Base-by-base conservation (phyloP, 30 jellyfish, hydroid and myxozoan genomes). In the Pseudorhiza aurosa region DNA sequence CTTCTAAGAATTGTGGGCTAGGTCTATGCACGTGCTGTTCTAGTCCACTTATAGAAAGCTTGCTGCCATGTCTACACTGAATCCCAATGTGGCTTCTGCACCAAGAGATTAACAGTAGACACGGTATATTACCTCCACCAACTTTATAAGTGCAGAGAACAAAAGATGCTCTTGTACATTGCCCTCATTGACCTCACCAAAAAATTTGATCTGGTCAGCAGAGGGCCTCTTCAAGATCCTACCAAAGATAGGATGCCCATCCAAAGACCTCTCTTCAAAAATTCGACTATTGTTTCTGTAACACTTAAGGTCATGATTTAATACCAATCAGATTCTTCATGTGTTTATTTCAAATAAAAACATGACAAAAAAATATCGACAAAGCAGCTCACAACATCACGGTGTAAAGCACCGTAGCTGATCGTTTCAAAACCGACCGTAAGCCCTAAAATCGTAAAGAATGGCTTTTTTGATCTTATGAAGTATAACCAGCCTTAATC, bases 21-120 rank as follows among this genome's bases (percentile, higher is more conserved):
- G 31, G 51, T 58, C 19, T 55, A 17, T 42, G 91, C 88, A 0
- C 39, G 51, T 9, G 82, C 56, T 44, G 10, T 56, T 45, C 79
- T 53, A 14, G 7, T 18, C 37, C 8, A 88, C 9, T 53, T 78
- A n/a, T 88, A 78, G 58, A 8, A 3, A 2, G 56, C 63, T 5
- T 25, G 80, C 14, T 2, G 39, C 2, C 44, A 73, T 21, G 46
- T 67, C 36, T 49, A 67, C 44, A 83, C 93, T 0, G 89, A 69
- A 67, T 46, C 93, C 0, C 93, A 81, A 50, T 68, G 93, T 68
- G 78, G 93, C 55, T 81, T 81, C 80, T 1, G 90, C 1, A 35
- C 81, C 35, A 67, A 42, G 24, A 12, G 44, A 3, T 67, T 89
- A 22, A 67, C 93, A 17, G 32, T 62, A 7, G 87, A 64, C 87